phyloP scores from a whole-genome alignment of 2,797 vertebrate species.

The Enteromius fasciolatus region DNA sequence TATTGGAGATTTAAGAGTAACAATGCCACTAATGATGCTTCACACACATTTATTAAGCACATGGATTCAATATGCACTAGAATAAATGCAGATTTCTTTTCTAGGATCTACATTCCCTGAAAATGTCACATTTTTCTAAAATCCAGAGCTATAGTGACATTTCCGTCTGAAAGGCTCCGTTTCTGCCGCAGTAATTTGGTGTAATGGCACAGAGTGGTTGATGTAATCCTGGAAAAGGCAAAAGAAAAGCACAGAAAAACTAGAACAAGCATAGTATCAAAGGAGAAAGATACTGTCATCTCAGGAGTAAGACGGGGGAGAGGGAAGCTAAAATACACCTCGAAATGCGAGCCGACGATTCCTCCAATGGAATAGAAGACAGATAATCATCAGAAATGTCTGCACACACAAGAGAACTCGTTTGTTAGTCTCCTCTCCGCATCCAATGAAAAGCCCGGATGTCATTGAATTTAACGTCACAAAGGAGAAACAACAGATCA shows the following conservation, averaged over 20 bases:
- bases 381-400: conserved; percentile 83
- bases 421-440: conserved; percentile 71
- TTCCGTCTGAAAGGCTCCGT: conserved; percentile 19
- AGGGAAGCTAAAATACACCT: conserved; percentile 40
- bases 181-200: conserved; percentile 21
- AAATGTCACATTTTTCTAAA: conserved; percentile 35
- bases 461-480: conserved; percentile 62
- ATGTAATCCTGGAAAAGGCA: conserved; percentile 37
- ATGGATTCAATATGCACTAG: background rate
- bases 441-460: conserved; percentile 70
- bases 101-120: conserved; percentile 9
- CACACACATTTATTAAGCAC: conserved; percentile 12
- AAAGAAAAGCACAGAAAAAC: conserved; percentile 37
- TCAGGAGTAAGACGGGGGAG: conserved; percentile 14
- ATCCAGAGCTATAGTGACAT: conserved; percentile 23
- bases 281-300: conserved; percentile 42
- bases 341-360: conserved; percentile 49
- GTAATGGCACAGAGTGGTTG: conserved; percentile 29
- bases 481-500: conserved; percentile 46
- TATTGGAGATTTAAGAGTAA: conserved; percentile 27
- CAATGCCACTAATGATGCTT: conserved; percentile 26
- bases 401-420: conserved; percentile 73
- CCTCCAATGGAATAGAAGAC: conserved; percentile 53
- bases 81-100: conserved; percentile 15
- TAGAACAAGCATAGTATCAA: conserved; percentile 28